Percentiles rank a stretch among this genome's conserved stretches.
These are phyloP conservation scores for Notechis scutatus DNA, from an alignment of 2,113 vertebrate species.

Conservation along the genomic window DNA sequence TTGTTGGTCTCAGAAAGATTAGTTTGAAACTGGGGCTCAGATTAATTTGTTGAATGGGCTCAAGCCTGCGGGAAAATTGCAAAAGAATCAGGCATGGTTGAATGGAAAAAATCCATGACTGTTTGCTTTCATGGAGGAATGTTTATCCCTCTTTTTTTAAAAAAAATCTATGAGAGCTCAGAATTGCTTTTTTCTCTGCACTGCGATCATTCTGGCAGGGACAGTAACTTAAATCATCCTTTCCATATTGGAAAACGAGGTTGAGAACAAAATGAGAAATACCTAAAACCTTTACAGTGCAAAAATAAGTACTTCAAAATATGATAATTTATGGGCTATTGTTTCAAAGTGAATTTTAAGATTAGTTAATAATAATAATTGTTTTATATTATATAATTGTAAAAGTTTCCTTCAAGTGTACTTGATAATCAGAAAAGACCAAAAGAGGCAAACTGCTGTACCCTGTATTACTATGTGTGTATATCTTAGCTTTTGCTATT, in stretches of 20 bases:
- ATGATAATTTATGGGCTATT: slow-evolving; percentile 16
- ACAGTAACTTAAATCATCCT: background rate
- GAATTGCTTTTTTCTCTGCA: slow-evolving; percentile 36
- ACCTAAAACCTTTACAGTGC: background rate
- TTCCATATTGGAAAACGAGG: slow-evolving; percentile 9
- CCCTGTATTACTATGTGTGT: background rate
- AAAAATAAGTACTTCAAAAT: background rate
- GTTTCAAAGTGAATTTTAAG: background rate
- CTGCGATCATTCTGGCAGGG: slow-evolving; percentile 8
- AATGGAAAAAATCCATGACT: slow-evolving; percentile 71
- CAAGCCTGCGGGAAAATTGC: slow-evolving; percentile 70
- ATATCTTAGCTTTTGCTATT: background rate
- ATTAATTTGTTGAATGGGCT: slow-evolving; percentile 76
- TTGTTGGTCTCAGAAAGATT: slow-evolving; percentile 71
- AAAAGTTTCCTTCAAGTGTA: slow-evolving; percentile 15
- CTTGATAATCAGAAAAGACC: background rate
- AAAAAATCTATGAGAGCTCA: slow-evolving; percentile 56
- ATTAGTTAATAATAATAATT: background rate
- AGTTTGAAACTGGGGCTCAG: slow-evolving; percentile 73
- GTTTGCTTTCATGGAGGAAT: slow-evolving; percentile 78
- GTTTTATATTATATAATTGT: slow-evolving; percentile 15
- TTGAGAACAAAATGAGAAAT: background rate
- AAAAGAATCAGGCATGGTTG: slow-evolving; percentile 74
- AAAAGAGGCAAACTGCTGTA: background rate
- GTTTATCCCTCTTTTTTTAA: slow-evolving; percentile 63